These are phyloP conservation scores for Argya squamiceps DNA, from an alignment of 2,797 vertebrate species.

Conservation along the genomic window DNA sequence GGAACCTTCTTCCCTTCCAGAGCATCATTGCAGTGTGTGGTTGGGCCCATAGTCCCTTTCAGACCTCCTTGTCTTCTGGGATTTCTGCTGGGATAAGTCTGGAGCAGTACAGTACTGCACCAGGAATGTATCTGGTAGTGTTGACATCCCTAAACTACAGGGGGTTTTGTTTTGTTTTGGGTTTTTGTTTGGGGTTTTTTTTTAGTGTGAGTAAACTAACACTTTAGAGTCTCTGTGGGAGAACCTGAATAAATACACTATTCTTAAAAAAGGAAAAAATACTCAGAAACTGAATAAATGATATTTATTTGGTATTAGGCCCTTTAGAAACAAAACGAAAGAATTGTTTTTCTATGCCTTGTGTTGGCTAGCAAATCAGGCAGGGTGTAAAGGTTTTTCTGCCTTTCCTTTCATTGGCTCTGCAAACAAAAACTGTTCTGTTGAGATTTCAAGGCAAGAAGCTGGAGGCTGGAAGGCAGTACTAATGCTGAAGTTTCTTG, in stretches of 20 bases:
- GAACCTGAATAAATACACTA: background rate
- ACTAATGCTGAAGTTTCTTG: background rate
- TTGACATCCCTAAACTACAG: background rate
- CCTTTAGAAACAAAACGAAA: background rate
- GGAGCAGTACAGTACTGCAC: background rate
- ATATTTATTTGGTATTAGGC: background rate
- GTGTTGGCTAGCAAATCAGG: background rate
- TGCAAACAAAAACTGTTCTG: background rate
- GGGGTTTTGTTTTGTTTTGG: background rate
- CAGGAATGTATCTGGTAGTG: background rate
- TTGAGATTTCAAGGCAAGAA: background rate
- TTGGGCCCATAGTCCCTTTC: background rate
- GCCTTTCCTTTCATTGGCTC: background rate
- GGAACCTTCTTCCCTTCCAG: background rate
- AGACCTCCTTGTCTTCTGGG: background rate
- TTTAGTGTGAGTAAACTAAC: background rate
- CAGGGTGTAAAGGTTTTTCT: background rate
- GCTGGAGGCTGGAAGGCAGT: background rate
- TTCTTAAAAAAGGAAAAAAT: background rate
- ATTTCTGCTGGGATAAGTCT: background rate
- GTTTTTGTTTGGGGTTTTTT: background rate
- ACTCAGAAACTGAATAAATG: background rate
- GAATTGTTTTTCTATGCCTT: background rate
- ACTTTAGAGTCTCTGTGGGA: background rate
- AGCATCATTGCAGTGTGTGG: fast-evolving